Conservation (phyloP, 2,797 vertebrate species). For the Hydrophis major region DNA sequence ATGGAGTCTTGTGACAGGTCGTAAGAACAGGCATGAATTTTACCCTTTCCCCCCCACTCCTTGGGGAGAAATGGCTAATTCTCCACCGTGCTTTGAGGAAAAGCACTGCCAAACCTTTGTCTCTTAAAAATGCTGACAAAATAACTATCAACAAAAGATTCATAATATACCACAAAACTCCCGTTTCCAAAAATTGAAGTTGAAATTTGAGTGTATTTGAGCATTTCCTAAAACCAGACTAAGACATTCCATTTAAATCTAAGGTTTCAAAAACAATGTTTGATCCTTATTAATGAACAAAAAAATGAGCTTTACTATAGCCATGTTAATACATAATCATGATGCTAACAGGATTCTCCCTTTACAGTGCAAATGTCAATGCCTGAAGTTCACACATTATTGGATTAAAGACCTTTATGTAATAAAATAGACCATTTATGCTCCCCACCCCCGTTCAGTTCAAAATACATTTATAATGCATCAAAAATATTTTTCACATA, state of each 20-base stretch:
- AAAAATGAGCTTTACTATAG: neutral
- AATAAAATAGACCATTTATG: constrained; percentile 68
- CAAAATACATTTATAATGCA: constrained; percentile 74
- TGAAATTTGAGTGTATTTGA: neutral
- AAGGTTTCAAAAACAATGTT: neutral
- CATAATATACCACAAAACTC: neutral
- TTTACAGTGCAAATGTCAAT: constrained; percentile 54
- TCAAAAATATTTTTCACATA: constrained; percentile 73
- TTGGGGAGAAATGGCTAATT: constrained; percentile 18
- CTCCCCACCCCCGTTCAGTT: constrained; percentile 52
- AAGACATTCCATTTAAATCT: neutral
- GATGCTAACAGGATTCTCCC: constrained; percentile 34
- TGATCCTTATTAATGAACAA: constrained; percentile 5
- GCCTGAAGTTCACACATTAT: constrained; percentile 52
- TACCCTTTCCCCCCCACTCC: neutral
- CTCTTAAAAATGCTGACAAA: neutral
- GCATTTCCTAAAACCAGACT: constrained; percentile 7
- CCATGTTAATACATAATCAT: neutral
- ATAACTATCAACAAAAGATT: neutral
- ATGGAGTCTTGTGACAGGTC: neutral
- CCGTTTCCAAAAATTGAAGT: neutral
- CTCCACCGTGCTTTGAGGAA: neutral
- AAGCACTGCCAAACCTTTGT: neutral
- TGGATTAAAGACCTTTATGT: constrained; percentile 57
- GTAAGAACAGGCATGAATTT: neutral